A percentile compares a stretch with the other conserved stretches of the same genome.
Conservation (phyloP, 2,113 vertebrate species). For the Erythrolamprus reginae region DNA sequence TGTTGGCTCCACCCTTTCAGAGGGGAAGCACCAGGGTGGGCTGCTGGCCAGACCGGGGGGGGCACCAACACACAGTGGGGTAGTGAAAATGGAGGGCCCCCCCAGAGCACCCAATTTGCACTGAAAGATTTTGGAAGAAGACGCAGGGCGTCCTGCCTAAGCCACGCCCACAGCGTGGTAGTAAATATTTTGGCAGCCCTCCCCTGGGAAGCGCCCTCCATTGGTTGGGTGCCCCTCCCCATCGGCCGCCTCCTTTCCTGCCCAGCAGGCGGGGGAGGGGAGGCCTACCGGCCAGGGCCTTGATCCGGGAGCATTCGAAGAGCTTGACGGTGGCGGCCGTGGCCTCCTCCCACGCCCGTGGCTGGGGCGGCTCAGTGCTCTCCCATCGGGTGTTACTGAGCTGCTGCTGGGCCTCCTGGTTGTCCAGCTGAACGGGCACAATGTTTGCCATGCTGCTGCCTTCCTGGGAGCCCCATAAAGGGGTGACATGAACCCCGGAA, state of each 20-base stretch:
- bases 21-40: not conserved
- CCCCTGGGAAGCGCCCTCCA: too few species aligned
- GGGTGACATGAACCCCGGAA: not conserved
- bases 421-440: constrained; percentile 80
- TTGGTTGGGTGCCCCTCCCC: not conserved
- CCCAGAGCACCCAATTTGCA: too few species aligned
- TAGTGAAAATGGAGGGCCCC: too few species aligned
- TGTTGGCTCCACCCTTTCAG: not conserved
- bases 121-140: too few species aligned
- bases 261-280: not conserved
- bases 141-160: too few species aligned
- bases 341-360: constrained; percentile 74
- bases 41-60: too few species aligned
- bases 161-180: too few species aligned
- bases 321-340: constrained; percentile 83
- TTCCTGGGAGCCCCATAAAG: not conserved
- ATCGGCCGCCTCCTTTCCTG: not conserved
- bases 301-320: constrained; percentile 91
- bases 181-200: too few species aligned
- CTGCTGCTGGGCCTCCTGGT: constrained; percentile 77
- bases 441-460: constrained; percentile 77
- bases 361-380: constrained; percentile 42
- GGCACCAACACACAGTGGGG: too few species aligned
- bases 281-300: constrained; percentile 82
- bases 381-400: constrained; percentile 81